Percentiles rank a stretch among this genome's conserved stretches.
phyloP scores from a whole-genome alignment of 1,140 invertebrate species.

The Bombus sylvicola region DNA sequence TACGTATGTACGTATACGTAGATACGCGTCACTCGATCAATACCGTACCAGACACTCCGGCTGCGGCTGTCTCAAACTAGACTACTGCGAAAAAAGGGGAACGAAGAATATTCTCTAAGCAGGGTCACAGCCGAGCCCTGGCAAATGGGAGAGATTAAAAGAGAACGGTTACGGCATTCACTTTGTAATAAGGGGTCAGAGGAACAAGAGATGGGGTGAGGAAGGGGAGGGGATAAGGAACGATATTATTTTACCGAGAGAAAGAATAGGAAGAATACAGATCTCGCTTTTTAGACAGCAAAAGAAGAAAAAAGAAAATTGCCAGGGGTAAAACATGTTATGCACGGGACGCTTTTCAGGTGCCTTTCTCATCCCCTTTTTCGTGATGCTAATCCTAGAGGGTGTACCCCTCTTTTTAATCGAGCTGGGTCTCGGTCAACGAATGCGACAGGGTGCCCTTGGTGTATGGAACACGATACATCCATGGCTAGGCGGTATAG shows the following conservation, averaged over 20 bases:
- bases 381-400: constrained; percentile 95
- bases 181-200: constrained; percentile 24
- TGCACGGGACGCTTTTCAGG: constrained; percentile 84
- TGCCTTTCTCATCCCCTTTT: constrained; percentile 98
- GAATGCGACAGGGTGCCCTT: constrained; percentile 93
- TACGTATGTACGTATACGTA: constrained; percentile 14
- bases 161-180: constrained; percentile 44
- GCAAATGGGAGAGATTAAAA: constrained; percentile 39
- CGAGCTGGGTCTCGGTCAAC: constrained; percentile 96
- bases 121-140: background rate
- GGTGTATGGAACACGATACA: constrained; percentile 97
- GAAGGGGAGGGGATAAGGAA: background rate
- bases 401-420: constrained; percentile 97
- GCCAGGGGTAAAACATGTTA: background rate
- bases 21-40: constrained; percentile 66
- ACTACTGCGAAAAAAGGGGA: constrained; percentile 28
- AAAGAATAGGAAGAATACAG: constrained; percentile 13
- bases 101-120: constrained; percentile 21
- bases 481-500: constrained; percentile 95
- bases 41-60: constrained; percentile 71
- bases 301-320: constrained; percentile 1
- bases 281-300: background rate
- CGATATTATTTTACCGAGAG: constrained; percentile 36
- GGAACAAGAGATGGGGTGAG: constrained; percentile 25
- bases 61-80: constrained; percentile 56